phyloP scores from a whole-genome alignment of 92 coral and sea anemone genomes.

The Porites rus region DNA sequence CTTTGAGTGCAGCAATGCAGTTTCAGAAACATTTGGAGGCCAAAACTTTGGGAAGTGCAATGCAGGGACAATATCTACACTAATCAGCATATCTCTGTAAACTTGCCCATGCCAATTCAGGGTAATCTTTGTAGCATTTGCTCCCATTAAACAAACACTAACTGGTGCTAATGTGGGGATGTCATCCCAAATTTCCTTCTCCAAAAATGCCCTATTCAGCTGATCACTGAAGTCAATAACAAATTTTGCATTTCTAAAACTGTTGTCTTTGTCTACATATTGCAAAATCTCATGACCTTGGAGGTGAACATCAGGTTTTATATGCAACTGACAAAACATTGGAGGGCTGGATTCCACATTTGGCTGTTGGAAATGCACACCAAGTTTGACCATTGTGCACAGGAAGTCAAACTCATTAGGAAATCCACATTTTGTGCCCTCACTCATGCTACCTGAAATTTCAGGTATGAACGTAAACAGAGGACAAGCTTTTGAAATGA shows the following conservation, averaged over 20 bases:
- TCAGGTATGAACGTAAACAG: conserved; percentile 35
- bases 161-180: conserved; percentile 13
- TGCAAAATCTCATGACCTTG: conserved; percentile 12
- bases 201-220: conserved; percentile 24
- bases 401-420: conserved; percentile 43
- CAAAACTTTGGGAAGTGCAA: conserved; percentile 42
- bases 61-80: conserved; percentile 38
- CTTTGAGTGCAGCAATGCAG: conserved; percentile 10
- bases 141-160: conserved; percentile 16
- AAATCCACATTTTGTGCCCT: conserved; percentile 45
- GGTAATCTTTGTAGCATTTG: conserved; percentile 32
- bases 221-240: conserved; percentile 20
- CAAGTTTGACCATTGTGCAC: conserved; percentile 32
- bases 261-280: conserved; percentile 32
- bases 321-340: conserved; percentile 29
- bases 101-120: conserved; percentile 33
- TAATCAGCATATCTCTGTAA: conserved; percentile 32
- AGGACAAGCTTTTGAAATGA: conserved; percentile 24
- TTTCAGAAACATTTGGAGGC: conserved; percentile 34
- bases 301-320: conserved; percentile 36
- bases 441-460: conserved; percentile 35
- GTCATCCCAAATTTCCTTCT: conserved; percentile 24
- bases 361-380: conserved; percentile 42
- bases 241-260: conserved; percentile 34
- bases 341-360: conserved; percentile 37